Percentiles rank a stretch among this genome's conserved stretches.
Evolutionary conservation across 2,888 invertebrate species (phyloP).

Genomic region (Idaea dimidiata): DNA sequence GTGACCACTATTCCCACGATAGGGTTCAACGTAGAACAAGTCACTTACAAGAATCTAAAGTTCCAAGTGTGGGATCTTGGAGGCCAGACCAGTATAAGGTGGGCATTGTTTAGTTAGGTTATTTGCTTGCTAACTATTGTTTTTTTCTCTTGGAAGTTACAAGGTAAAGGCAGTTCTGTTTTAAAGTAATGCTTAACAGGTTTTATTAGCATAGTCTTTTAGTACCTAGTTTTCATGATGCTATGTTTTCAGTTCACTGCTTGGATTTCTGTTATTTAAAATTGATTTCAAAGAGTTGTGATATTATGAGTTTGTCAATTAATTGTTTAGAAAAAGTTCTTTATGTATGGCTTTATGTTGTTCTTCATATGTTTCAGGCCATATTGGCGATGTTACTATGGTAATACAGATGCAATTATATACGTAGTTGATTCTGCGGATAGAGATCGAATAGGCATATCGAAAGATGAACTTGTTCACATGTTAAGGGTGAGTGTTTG

Average conservation of each 20-base stretch:
- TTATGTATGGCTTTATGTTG: too few species aligned
- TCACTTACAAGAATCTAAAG: slow-evolving; percentile 98
- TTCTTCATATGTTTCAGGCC: slow-evolving; percentile 84
- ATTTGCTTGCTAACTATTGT: slow-evolving; percentile 23
- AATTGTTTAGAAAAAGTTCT: too few species aligned
- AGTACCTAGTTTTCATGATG: not conserved
- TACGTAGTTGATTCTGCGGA: slow-evolving; percentile 99
- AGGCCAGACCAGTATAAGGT: slow-evolving; percentile 99
- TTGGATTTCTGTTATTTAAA: too few species aligned
- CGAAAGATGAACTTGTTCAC: slow-evolving; percentile 97
- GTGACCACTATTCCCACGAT: slow-evolving; percentile 99
- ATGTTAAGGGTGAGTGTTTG: slow-evolving; percentile 92
- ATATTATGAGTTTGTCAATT: too few species aligned
- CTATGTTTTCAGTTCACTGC: too few species aligned
- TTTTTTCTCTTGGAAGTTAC: slow-evolving; percentile 11
- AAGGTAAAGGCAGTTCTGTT: not conserved
- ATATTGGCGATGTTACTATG: slow-evolving; percentile 99
- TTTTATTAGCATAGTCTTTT: not conserved
- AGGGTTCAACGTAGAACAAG: slow-evolving; percentile 99
- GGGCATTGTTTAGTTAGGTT: slow-evolving; percentile 35
- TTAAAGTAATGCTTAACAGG: not conserved
- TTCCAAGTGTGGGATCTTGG: slow-evolving; percentile 99
- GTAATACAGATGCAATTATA: slow-evolving; percentile 99
- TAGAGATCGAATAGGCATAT: slow-evolving; percentile 98
- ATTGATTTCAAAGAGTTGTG: too few species aligned